These are phyloP conservation scores for Orchestes rusci DNA, from an alignment of 2,888 invertebrate species.

Conservation along the genomic window DNA sequence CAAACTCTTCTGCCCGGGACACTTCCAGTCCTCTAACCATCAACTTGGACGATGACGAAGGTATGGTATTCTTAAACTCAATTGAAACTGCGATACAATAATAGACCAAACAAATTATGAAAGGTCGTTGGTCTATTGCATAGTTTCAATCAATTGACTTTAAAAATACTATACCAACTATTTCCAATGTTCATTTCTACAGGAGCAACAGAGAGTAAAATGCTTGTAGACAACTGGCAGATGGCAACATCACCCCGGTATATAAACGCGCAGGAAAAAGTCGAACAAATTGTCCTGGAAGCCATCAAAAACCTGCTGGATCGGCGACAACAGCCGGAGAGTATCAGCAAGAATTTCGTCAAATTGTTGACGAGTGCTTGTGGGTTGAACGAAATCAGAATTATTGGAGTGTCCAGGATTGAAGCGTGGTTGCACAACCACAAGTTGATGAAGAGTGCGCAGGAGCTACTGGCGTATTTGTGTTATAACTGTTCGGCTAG, in stretches of 20 bases:
- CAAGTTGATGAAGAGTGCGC: slow-evolving; percentile 85
- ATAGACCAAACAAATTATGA: too few species aligned
- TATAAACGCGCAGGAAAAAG: slow-evolving; percentile 54
- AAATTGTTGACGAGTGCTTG: slow-evolving; percentile 77
- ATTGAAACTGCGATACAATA: too few species aligned
- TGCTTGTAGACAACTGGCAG: slow-evolving; percentile 43
- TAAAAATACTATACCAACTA: too few species aligned
- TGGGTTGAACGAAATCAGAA: slow-evolving; percentile 79
- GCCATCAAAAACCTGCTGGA: slow-evolving; percentile 82
- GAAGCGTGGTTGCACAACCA: slow-evolving; percentile 96
- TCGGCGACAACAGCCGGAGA: slow-evolving; percentile 76
- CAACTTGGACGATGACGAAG: slow-evolving; percentile 52
- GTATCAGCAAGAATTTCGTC: slow-evolving; percentile 82
- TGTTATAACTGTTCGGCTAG: slow-evolving; percentile 81
- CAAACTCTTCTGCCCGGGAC: slow-evolving; percentile 44
- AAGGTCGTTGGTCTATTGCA: too few species aligned
- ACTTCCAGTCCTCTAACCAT: slow-evolving; percentile 43
- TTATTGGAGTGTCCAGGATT: slow-evolving; percentile 69
- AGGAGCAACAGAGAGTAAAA: slow-evolving; percentile 43
- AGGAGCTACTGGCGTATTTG: slow-evolving; percentile 83
- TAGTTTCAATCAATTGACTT: too few species aligned
- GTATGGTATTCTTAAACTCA: background rate
- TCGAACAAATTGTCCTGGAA: slow-evolving; percentile 78
- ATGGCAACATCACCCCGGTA: slow-evolving; percentile 53
- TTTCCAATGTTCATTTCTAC: too few species aligned